These are phyloP conservation scores for Donacobius atricapilla DNA, from an alignment of 2,113 vertebrate genomes.

Conservation along the genomic window DNA sequence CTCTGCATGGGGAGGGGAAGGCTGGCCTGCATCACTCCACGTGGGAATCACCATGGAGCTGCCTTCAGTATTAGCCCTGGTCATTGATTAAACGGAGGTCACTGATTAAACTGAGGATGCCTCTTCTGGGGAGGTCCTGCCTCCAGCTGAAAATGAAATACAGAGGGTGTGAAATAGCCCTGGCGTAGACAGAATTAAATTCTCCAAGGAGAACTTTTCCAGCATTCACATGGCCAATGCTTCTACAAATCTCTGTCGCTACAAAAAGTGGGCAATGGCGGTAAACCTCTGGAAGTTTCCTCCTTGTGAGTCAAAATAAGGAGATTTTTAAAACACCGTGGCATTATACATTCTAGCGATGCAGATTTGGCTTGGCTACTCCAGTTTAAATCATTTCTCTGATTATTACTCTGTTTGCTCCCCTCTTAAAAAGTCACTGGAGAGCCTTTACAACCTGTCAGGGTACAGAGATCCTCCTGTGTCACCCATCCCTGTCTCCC, in stretches of 20 bases:
- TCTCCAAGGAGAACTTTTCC: background rate
- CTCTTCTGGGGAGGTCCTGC: background rate
- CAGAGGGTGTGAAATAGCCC: background rate
- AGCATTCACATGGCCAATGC: background rate
- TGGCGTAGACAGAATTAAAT: background rate
- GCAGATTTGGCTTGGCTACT: background rate
- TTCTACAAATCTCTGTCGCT: background rate
- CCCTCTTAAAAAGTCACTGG: background rate
- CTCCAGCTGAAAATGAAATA: background rate
- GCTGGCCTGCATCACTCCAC: fast-evolving
- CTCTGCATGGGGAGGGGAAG: background rate
- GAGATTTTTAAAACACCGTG: background rate
- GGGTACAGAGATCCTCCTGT: background rate
- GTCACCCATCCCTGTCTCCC: background rate
- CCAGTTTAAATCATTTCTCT: background rate
- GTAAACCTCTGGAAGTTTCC: background rate
- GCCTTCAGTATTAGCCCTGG: fast-evolving
- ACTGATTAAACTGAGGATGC: fast-evolving
- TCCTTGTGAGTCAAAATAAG: background rate
- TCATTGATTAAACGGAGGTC: fast-evolving
- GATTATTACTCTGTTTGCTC: background rate
- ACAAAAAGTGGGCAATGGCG: background rate
- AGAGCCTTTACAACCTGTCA: background rate
- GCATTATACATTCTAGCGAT: background rate
- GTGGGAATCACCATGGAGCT: background rate